phyloP scores from a whole-genome alignment of 2,113 vertebrate genomes.

The Rhabdomys dilectus region DNA sequence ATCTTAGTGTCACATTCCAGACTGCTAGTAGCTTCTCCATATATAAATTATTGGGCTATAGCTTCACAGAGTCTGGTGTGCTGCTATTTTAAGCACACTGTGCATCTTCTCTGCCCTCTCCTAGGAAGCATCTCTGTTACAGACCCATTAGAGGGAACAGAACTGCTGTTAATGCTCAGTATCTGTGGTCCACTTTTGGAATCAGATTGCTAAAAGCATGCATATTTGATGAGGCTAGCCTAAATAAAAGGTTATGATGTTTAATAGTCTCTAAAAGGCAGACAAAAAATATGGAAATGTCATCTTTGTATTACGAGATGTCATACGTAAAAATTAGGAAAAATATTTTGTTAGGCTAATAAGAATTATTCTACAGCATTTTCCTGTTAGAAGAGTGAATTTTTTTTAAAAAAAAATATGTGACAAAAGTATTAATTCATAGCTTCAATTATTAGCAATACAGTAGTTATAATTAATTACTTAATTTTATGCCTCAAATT shows the following conservation, averaged over 20 bases:
- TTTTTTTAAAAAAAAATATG: not conserved
- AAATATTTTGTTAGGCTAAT: not conserved
- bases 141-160: conserved; percentile 84
- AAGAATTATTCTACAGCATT: not conserved
- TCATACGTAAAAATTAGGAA: not conserved
- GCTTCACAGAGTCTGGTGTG: conserved; percentile 51
- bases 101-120: conserved; percentile 56
- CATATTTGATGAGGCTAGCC: conserved; percentile 85
- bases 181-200: conserved; percentile 71
- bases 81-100: conserved; percentile 76
- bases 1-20: conserved; percentile 69
- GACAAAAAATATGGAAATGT: not conserved
- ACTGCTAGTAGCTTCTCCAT: conserved; percentile 60
- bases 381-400: not conserved
- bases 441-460: not conserved
- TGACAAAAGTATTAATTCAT: not conserved
- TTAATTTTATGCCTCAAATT: conserved; percentile 6
- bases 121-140: conserved; percentile 70
- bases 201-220: conserved; percentile 79
- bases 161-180: conserved; percentile 78
- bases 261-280: conserved; percentile 76
- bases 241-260: conserved; percentile 80
- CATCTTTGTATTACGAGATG: not conserved
- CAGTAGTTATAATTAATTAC: not conserved
- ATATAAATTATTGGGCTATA: conserved; percentile 72